Evolutionary conservation across 2,888 invertebrate species (phyloP), one percentile per base, ranked within the genome.

Genomic region (Orgyia antiqua): DNA sequence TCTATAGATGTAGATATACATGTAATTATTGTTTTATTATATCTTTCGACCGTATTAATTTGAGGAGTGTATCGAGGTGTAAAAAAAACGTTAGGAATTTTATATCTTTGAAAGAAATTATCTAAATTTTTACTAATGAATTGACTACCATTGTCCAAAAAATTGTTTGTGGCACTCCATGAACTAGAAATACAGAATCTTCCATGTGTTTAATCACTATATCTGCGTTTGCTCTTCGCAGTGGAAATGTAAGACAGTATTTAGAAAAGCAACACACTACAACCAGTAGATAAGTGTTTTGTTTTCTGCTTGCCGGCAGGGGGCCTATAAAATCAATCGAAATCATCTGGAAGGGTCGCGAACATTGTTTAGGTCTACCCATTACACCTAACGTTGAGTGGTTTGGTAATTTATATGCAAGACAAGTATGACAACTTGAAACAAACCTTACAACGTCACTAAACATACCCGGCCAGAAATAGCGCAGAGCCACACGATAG

Each of bases 141-240:
- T 27, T 60, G 57, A 2, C 5, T 29, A 0, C 54, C 55, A 21
- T 60, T 58, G 8, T 55, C 56, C 11, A 51, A 2, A 0, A 21
- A 1, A 60, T 30, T 0, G 51, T 53, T 8, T 42, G 38, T 0
- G 55, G 50, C 4, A 59, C 27, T 2, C 57, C 62, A 17, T 58
- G 58, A 0, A 56, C 31, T 0, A 59, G 13, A 15, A 61, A 53
- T 3, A 61, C 42, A 1, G 24, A 7, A 3, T 58, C 36, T 25
- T 21, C 21, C 2, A 21, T 3, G 10, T 10, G 9, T 10, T 6
- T 9, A 10, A 21, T 21, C 2, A 21, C 3, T 3, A 10, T 10
- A 2, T 21, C 21, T 3, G 21, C 9, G 10, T 9, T 21, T 2
- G 21, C 10, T 10, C 10, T 2, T 10, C 6, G 9, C 3, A 21